Percentiles rank a stretch among this genome's conserved stretches.
phyloP scores from a whole-genome alignment of 2,888 invertebrate genomes.

The Diaperis boleti region DNA sequence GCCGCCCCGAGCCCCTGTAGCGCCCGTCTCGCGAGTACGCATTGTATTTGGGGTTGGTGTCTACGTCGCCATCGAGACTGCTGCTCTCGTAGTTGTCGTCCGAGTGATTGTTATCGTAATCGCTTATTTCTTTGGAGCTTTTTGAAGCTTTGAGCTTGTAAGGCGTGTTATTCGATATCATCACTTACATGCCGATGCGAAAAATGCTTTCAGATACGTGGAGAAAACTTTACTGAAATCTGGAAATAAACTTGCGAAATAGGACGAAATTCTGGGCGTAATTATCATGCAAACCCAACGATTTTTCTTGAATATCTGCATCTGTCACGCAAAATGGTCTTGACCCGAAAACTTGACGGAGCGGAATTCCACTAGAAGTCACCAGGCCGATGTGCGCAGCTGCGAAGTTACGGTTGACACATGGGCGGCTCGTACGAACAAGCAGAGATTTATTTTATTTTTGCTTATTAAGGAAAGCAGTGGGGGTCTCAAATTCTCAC shows the following conservation, averaged over 20 bases:
- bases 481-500: too few relatives aligned
- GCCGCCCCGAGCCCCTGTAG: slow-evolving; percentile 48
- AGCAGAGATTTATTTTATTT: too few relatives aligned
- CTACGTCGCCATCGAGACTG: slow-evolving; percentile 60
- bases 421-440: too few relatives aligned
- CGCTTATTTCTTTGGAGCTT: slow-evolving; percentile 65
- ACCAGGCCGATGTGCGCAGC: too few relatives aligned
- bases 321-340: slow-evolving; percentile 35
- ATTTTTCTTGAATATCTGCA: slow-evolving; percentile 42
- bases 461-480: too few relatives aligned
- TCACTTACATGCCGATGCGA: slow-evolving; percentile 69
- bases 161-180: slow-evolving; percentile 76
- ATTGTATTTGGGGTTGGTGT: slow-evolving; percentile 52
- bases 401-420: too few relatives aligned
- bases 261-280: slow-evolving; percentile 15
- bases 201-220: slow-evolving; percentile 28
- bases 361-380: neutral
- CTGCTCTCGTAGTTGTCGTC: slow-evolving; percentile 65
- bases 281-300: slow-evolving; percentile 35
- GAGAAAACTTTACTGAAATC: slow-evolving; percentile 17
- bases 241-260: slow-evolving; percentile 24
- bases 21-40: slow-evolving; percentile 53
- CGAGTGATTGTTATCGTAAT: slow-evolving; percentile 67
- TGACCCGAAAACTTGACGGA: neutral
- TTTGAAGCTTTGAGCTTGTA: slow-evolving; percentile 75